Percentiles rank a stretch among this genome's conserved stretches.
Conservation (phyloP, 2,113 vertebrate species). For the Siphamia tubifer region DNA sequence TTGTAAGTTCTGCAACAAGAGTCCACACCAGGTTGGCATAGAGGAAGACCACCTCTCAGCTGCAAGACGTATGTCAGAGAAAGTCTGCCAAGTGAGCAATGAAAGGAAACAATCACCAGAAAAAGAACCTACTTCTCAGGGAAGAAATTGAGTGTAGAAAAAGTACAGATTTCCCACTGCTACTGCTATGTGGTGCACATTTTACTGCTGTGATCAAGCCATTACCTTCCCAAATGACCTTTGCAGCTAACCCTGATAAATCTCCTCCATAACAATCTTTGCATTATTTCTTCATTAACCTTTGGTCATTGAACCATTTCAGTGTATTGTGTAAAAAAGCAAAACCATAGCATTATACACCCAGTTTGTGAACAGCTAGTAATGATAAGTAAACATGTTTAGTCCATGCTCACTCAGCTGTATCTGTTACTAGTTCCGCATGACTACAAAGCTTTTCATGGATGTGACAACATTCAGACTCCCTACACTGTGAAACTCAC, state of each 20-base stretch:
- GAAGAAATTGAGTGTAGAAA: not conserved
- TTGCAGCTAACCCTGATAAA: not conserved
- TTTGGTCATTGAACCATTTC: not conserved
- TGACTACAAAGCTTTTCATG: constrained; percentile 43
- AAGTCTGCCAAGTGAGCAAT: not conserved
- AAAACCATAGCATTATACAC: not conserved
- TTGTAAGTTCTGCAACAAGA: not conserved
- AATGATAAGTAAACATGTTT: constrained; percentile 65
- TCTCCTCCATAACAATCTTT: constrained; percentile 10
- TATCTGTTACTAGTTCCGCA: constrained; percentile 58
- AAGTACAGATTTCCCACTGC: not conserved
- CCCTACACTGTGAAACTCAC: constrained; percentile 1
- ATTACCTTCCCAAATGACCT: not conserved
- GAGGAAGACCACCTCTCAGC: not conserved
- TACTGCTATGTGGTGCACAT: not conserved
- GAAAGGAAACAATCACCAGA: not conserved
- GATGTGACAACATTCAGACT: constrained; percentile 22
- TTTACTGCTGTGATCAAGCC: not conserved
- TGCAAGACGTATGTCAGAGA: not conserved
- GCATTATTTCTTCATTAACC: constrained; percentile 48
- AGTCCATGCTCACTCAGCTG: constrained; percentile 50
- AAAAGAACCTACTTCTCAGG: not conserved
- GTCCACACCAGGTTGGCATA: not conserved
- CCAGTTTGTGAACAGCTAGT: constrained; percentile 27
- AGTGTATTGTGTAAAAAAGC: constrained; percentile 22